These are phyloP conservation scores for Cyprinodon diabolis DNA, from an alignment of 2,797 vertebrate genomes.

Conservation along the genomic window DNA sequence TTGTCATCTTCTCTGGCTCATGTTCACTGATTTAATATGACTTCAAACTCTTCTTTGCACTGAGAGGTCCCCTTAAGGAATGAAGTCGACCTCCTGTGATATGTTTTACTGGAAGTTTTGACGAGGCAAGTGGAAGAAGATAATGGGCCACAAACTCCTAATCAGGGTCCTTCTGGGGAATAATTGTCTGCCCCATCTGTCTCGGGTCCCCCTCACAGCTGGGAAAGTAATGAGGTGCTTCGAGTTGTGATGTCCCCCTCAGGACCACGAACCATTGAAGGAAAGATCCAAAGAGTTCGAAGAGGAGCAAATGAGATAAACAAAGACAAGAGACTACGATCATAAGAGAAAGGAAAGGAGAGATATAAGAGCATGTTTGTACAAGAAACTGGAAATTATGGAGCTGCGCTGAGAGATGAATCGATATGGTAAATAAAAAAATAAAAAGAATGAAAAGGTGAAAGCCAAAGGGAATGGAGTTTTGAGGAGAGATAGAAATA, in stretches of 20 bases:
- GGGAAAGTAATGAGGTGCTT: conserved; percentile 58
- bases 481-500: not conserved
- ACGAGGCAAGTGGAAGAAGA: conserved; percentile 20
- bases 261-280: conserved; percentile 30
- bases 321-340: conserved; percentile 5
- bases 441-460: conserved; percentile 13
- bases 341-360: not conserved
- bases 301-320: conserved; percentile 42
- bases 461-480: conserved; percentile 2
- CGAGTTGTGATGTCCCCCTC: conserved; percentile 44
- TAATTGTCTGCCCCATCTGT: conserved; percentile 53
- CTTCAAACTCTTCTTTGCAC: conserved; percentile 4
- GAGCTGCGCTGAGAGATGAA: conserved; percentile 1
- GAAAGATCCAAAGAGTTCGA: conserved; percentile 33
- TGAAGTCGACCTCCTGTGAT: conserved; percentile 1
- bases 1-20: not conserved
- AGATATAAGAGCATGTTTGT: not conserved
- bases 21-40: conserved; percentile 4
- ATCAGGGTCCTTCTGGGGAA: conserved; percentile 55
- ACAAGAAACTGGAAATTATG: conserved; percentile 9
- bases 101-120: conserved; percentile 22
- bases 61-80: conserved; percentile 24
- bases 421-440: conserved; percentile 25
- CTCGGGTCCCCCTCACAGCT: conserved; percentile 43
- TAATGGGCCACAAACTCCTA: conserved; percentile 67